These are phyloP conservation scores for Sardina pilchardus DNA, from an alignment of 2,113 vertebrate species.

Conservation along the genomic window DNA sequence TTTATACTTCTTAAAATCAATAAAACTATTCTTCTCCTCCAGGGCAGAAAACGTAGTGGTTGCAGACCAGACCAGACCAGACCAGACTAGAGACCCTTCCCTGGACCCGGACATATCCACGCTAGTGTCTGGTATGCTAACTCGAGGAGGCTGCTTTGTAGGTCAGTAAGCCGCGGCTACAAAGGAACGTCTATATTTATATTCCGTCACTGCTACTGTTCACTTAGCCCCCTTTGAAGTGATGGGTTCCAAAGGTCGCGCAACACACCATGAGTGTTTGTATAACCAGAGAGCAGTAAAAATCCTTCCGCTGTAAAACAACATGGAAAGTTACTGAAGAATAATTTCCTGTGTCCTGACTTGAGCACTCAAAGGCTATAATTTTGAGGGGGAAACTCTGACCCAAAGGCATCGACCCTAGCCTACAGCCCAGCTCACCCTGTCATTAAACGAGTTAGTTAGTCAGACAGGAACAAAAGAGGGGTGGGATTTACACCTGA, in stretches of 20 bases:
- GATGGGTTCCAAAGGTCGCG: neutral
- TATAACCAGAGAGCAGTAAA: neutral
- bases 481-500: neutral
- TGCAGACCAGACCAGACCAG: neutral
- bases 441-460: neutral
- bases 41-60: neutral
- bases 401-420: neutral
- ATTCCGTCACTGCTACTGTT: neutral
- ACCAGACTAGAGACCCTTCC: too few species aligned
- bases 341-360: neutral
- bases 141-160: neutral
- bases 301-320: neutral
- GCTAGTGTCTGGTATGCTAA: neutral
- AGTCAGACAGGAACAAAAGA: neutral
- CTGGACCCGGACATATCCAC: too few species aligned
- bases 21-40: neutral
- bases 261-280: neutral
- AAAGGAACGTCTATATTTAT: slow-evolving; percentile 2
- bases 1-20: neutral
- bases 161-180: neutral
- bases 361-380: neutral
- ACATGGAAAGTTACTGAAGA: neutral
- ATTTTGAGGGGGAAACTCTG: neutral
- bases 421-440: neutral
- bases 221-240: neutral